Conservation (phyloP, 2,797 vertebrate species). For the Okamejei kenojei region DNA sequence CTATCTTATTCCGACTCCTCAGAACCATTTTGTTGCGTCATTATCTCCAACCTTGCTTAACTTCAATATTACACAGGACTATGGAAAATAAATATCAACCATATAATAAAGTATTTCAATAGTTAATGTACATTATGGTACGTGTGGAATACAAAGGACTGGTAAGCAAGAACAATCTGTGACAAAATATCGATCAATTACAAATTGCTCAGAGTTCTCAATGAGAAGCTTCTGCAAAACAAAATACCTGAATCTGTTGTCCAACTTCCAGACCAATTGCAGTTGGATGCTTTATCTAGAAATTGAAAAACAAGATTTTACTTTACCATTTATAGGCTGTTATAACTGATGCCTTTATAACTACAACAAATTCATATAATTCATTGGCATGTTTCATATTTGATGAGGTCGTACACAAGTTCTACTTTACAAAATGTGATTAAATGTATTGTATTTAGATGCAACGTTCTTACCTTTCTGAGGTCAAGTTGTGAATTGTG, state of each 20-base stretch:
- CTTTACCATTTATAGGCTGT: neutral
- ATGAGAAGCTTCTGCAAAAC: neutral
- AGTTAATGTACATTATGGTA: neutral
- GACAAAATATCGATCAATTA: neutral
- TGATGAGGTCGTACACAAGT: neutral
- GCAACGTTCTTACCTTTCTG: conserved; percentile 68
- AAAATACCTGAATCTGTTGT: conserved; percentile 90
- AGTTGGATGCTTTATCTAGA: conserved; percentile 86
- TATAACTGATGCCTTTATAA: neutral
- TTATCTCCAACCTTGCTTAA: neutral
- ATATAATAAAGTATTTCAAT: neutral
- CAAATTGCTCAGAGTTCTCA: neutral
- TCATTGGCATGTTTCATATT: too few species aligned
- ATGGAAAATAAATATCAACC: neutral
- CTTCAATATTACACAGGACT: neutral
- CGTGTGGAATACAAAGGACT: neutral
- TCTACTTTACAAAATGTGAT: neutral
- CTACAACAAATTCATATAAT: too few species aligned
- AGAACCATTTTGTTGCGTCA: neutral
- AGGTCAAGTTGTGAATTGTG: conserved; percentile 96
- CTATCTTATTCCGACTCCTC: neutral
- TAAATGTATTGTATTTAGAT: neutral
- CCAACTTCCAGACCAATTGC: conserved; percentile 89
- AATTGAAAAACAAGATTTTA: conserved; percentile 40
- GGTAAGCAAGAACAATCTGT: neutral